Conservation (phyloP, 2,113 vertebrate species). For the Genyomyrus donnyi region DNA sequence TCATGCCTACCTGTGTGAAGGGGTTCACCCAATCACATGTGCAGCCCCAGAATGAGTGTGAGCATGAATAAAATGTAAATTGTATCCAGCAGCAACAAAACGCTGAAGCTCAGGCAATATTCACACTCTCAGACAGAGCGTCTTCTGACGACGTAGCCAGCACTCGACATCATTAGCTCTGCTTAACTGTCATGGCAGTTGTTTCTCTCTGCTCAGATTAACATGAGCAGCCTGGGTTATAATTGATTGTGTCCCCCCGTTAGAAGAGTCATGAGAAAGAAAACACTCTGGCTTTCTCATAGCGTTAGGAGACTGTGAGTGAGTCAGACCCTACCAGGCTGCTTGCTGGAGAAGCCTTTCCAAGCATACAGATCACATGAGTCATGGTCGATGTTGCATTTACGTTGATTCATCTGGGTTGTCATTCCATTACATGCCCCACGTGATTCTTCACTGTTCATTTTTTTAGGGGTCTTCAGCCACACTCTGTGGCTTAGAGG, state of each 20-base stretch:
- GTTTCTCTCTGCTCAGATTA: neutral
- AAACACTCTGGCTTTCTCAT: neutral
- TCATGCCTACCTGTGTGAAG: neutral
- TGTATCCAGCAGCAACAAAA: no score
- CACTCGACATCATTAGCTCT: neutral
- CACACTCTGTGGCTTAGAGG: neutral
- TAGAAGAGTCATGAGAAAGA: neutral
- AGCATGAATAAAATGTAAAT: neutral
- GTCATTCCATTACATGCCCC: neutral
- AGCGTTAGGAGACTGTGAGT: neutral
- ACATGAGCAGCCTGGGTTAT: neutral
- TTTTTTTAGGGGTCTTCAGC: neutral
- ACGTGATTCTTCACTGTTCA: neutral
- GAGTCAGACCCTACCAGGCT: neutral
- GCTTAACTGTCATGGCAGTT: neutral
- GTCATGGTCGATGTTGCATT: neutral
- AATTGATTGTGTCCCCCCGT: neutral
- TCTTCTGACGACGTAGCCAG: neutral
- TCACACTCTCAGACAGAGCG: neutral
- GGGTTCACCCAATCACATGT: neutral
- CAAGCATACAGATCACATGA: neutral
- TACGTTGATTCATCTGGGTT: neutral
- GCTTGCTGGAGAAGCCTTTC: neutral
- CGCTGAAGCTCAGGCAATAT: neutral
- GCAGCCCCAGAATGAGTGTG: neutral